phyloP scores from a whole-genome alignment of 2,888 invertebrate species.

The Gastracanthus pulcherrimus region DNA sequence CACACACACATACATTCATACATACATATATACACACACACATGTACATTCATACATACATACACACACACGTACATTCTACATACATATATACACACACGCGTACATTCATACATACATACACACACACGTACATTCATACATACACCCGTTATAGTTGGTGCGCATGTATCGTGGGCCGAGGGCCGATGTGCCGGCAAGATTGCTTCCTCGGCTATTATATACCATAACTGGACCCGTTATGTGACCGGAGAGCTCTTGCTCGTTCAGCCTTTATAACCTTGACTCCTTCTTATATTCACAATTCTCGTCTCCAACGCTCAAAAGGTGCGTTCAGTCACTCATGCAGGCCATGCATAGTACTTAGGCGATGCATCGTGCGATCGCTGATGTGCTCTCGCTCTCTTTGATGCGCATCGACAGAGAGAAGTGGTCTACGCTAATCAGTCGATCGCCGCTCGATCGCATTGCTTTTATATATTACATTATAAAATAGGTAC shows the following conservation, averaged over 20 bases:
- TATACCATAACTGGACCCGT: conserved; percentile 35
- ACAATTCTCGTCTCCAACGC: not conserved
- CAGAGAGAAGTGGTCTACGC: not conserved
- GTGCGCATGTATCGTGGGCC: conserved; percentile 4
- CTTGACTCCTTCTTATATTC: not conserved
- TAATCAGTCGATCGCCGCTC: not conserved
- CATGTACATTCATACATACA: too few relatives aligned
- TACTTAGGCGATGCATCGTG: not conserved
- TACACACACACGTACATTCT: too few relatives aligned
- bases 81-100: too few relatives aligned
- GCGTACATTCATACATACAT: too few relatives aligned
- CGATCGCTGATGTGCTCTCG: not conserved
- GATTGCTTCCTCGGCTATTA: not conserved
- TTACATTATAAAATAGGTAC: too few relatives aligned
- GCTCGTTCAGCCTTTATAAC: not conserved
- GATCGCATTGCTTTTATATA: not conserved
- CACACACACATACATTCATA: too few relatives aligned
- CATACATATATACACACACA: too few relatives aligned
- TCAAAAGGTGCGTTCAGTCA: too few relatives aligned
- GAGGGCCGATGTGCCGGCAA: not conserved
- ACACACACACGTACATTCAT: too few relatives aligned
- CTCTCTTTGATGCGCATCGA: not conserved
- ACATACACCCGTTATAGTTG: not conserved
- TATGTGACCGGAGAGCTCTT: conserved; percentile 34
- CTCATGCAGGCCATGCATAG: too few relatives aligned